Evolutionary conservation across 2,797 vertebrate genomes (phyloP), one percentile per base, ranked within the genome.

Genomic region (Schizopygopsis malacanthus): DNA sequence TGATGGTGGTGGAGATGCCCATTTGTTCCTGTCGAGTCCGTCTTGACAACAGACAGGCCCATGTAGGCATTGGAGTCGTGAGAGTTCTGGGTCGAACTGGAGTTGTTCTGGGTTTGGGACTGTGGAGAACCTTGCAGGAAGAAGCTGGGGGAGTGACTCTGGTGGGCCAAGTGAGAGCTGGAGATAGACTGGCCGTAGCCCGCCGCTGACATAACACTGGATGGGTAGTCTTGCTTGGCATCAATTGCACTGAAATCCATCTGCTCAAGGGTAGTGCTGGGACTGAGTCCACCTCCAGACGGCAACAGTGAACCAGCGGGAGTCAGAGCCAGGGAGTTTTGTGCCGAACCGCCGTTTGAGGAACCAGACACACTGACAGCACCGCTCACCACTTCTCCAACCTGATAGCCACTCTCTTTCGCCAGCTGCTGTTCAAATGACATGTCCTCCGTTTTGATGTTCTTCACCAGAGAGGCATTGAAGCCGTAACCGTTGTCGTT

Each of bases 211-310:
- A 99, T 98, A 52, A 99, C 98, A 2, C 84, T 88, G 85, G 97
- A 94, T 28, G 96, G 86, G 82, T 98, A 99, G 90, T 99, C 98
- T 92, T 98, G 98, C 93, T 98, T 99, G 93, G 98, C 97, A 91
- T 99, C 98, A 73, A 99, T 99, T 33, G 98, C 98, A 47, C 98
- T 99, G 90, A 99, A 99, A 92, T 99, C 98, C 98, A 99, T 99
- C 93, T 99, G 98, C 92, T 99, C 98, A 91, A 99, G 91, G 28
- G 98, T 99, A 91, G 98, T 99, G 92, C 98, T 99, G 86, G 98
- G 98, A 88, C 98, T 99, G 88, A 99, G 96, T 75, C 98, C 98
- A 2, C 98, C 98, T 15, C 98, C 98, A 0, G 98, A 99, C 0
- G 98, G 97, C 89, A 99, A 96, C 89, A 99, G 93, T 81, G 97